Evolutionary conservation across 2,888 invertebrate species (phyloP).

Genomic region (Nemoura dubitans): DNA sequence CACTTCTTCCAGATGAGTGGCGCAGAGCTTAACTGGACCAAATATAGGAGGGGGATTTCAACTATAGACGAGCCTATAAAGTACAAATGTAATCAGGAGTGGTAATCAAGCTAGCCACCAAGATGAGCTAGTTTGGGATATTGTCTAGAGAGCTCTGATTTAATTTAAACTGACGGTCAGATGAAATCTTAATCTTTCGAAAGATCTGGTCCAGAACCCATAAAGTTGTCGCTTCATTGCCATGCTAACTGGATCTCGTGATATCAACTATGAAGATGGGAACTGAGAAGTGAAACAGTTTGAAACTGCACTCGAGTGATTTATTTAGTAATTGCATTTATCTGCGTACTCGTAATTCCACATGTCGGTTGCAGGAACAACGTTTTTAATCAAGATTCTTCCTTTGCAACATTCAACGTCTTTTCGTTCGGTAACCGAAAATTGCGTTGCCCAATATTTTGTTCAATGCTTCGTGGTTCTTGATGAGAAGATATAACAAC

Average conservation of each 20-base stretch:
- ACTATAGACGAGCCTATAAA: slow-evolving; percentile 9
- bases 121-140: neutral
- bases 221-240: neutral
- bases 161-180: slow-evolving; percentile 25
- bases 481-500: too few species aligned
- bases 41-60: slow-evolving; percentile 25
- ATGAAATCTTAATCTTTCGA: slow-evolving; percentile 16
- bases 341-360: too few species aligned
- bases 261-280: neutral
- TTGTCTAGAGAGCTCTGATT: slow-evolving; percentile 16
- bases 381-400: neutral
- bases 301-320: neutral
- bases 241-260: neutral
- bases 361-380: neutral
- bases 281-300: neutral
- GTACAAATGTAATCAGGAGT: slow-evolving; percentile 10
- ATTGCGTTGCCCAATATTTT: too few species aligned
- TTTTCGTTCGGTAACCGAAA: neutral
- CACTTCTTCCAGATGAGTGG: slow-evolving; percentile 16
- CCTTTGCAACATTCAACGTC: neutral
- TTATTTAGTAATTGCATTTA: neutral
- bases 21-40: neutral
- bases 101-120: slow-evolving; percentile 15
- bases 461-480: too few species aligned
- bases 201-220: neutral